These are phyloP conservation scores for Oscheius myriophilus DNA, from an alignment of 2,888 invertebrate genomes.

Conservation along the genomic window DNA sequence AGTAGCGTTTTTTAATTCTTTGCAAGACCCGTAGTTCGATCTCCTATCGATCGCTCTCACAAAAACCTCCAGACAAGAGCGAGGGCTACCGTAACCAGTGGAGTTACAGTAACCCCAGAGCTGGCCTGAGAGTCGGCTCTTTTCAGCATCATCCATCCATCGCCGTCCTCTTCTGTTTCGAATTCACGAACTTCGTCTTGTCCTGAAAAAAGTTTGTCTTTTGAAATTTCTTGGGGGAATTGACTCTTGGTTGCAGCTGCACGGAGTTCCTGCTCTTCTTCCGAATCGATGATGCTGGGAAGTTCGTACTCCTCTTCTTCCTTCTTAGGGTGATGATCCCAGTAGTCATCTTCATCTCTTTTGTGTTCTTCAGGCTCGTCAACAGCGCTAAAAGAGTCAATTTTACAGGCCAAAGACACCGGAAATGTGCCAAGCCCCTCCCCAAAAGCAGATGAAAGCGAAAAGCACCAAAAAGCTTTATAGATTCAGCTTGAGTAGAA, in stretches of 20 bases:
- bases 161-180: constrained; percentile 13
- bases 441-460: no score
- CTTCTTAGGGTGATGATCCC: constrained; percentile 43
- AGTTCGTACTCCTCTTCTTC: constrained; percentile 32
- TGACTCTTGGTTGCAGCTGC: not conserved
- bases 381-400: not conserved
- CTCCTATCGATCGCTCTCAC: not conserved
- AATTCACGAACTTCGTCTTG: constrained; percentile 15
- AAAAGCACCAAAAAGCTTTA: no score
- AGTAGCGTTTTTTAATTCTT: no score
- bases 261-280: constrained; percentile 19
- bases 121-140: constrained; percentile 20
- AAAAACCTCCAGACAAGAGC: not conserved
- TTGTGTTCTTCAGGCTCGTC: constrained; percentile 8
- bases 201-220: not conserved
- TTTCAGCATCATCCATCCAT: constrained; percentile 21
- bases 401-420: not conserved
- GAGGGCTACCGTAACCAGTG: not conserved
- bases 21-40: no score
- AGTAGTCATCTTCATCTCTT: constrained; percentile 38
- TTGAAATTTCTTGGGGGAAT: not conserved
- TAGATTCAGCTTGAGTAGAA: no score
- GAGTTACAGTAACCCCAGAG: not conserved
- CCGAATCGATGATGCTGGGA: constrained; percentile 19
- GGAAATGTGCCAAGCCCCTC: not conserved